Base-by-base conservation (phyloP, 2,888 invertebrate species). In the Gisinianus flammeolus region DNA sequence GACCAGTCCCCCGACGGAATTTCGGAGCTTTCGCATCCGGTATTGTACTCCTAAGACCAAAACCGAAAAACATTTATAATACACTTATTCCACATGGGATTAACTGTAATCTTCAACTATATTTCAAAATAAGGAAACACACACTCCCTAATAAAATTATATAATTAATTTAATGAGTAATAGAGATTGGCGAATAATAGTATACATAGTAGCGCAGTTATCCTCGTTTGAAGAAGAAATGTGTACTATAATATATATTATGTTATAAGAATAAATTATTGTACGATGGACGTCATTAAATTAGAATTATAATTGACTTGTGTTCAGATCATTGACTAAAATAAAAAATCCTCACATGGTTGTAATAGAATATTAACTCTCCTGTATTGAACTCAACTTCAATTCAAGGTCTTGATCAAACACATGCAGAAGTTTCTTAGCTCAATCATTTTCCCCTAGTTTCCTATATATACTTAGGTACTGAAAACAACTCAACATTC, bases 1-100 rank as follows among this genome's bases (percentile, higher is more conserved):
- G 73, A 10, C 83, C 85, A 31, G 82, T 78, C 2, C 81, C 83
- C 19, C 82, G 78, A 0, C 85, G 85, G 73, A 85, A 84, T 76
- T 84, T 85, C 12, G 85, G 84, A 24, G 82, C 85, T 80, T 83
- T 85, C 56, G 77, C 84, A 31, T 81, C 76, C 24, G 79, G 69
- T 16, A 79, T 81, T 6, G 76, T 70, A 70, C 72, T 77, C 26
- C 80, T 80, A 26, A 68, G 68, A 24, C 22, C 22, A 33, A 69
- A 64, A 35, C 19, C 58, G 44, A 26, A 30, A 58, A 79, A 70
- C 62, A 52, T 62, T 58, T 69, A 56, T 24, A 67, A 24, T 6
- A 6, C n/a, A 44, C n/a, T 19, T 44, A 6, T 35, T 35, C 44
- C 8, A 44, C 44, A 44, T n/a, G n/a, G n/a, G n/a, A n/a, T n/a